Evolutionary conservation across 2,888 invertebrate species (phyloP).

Genomic region (Ophion costatus): DNA sequence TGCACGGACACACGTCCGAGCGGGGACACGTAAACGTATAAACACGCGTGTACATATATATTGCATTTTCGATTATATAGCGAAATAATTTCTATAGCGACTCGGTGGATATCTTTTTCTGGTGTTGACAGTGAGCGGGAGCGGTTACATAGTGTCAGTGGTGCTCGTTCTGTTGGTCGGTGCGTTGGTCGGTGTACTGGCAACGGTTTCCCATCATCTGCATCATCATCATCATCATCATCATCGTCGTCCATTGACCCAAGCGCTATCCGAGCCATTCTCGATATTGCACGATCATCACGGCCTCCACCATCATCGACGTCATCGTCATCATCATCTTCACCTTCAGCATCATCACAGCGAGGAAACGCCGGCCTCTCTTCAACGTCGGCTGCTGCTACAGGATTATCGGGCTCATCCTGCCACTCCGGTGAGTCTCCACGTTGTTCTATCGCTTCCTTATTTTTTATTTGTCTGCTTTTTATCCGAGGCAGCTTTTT

Average conservation of each 20-base stretch:
- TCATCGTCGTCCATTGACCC: slow-evolving; percentile 85
- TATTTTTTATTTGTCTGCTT: neutral
- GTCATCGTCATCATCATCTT: slow-evolving; percentile 54
- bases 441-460: neutral
- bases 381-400: slow-evolving; percentile 75
- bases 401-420: slow-evolving; percentile 78
- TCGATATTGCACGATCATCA: slow-evolving; percentile 78
- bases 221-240: slow-evolving; percentile 84
- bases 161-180: slow-evolving; percentile 80
- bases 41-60: neutral
- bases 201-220: slow-evolving; percentile 82
- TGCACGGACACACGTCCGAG: neutral
- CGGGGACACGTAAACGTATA: neutral
- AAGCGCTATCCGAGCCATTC: slow-evolving; percentile 83
- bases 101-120: slow-evolving; percentile 42
- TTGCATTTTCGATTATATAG: slow-evolving; percentile 19
- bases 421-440: slow-evolving; percentile 78
- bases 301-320: slow-evolving; percentile 72
- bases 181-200: slow-evolving; percentile 83
- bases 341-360: slow-evolving; percentile 65
- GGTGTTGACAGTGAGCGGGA: slow-evolving; percentile 77
- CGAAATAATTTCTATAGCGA: slow-evolving; percentile 40
- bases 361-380: slow-evolving; percentile 70
- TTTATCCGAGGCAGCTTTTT: neutral
- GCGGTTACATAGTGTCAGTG: slow-evolving; percentile 81